Percentiles rank a stretch among this genome's conserved stretches.
Evolutionary conservation across 2,113 vertebrate species (phyloP).

Genomic region (Ophiodon elongatus): DNA sequence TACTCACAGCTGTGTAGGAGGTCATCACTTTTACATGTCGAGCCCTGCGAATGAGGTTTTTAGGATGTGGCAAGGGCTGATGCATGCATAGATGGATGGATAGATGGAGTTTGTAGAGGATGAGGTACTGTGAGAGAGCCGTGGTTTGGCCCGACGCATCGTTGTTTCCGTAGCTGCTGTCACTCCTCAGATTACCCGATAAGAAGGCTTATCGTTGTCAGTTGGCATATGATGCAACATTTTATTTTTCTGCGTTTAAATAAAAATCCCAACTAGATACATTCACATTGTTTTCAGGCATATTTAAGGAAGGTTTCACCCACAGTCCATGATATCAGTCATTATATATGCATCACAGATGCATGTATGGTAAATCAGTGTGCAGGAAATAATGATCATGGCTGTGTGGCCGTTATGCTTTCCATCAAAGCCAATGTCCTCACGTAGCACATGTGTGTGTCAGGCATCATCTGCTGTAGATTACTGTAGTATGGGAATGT

Average conservation of each 20-base stretch:
- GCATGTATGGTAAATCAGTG: conserved; percentile 40
- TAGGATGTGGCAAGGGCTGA: conserved; percentile 7
- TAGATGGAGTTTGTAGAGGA: not conserved
- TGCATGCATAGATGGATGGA: not conserved
- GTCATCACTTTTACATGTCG: conserved; percentile 9
- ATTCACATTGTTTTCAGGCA: not conserved
- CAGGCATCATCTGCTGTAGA: conserved; percentile 74
- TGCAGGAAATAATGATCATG: conserved; percentile 52
- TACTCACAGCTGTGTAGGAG: conserved; percentile 33
- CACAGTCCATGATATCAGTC: conserved; percentile 18
- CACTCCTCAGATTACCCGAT: conserved; percentile 26
- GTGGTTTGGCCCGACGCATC: conserved; percentile 31
- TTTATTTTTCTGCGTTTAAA: conserved; percentile 1
- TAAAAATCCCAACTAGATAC: not conserved
- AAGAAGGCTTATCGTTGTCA: not conserved
- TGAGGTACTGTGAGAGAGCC: conserved; percentile 3
- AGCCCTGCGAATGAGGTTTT: conserved; percentile 34
- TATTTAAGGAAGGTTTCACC: not conserved
- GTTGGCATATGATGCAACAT: conserved; percentile 19
- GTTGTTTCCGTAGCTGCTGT: conserved; percentile 33
- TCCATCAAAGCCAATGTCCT: conserved; percentile 71
- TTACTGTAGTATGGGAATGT: conserved; percentile 77
- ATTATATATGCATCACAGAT: conserved; percentile 39
- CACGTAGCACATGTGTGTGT: conserved; percentile 66
- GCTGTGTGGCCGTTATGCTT: conserved; percentile 49